A percentile compares a stretch with the other conserved stretches of the same genome.
These are phyloP conservation scores for Calephelis virginiensis DNA, from an alignment of 1,140 invertebrate genomes.

Conservation along the genomic window DNA sequence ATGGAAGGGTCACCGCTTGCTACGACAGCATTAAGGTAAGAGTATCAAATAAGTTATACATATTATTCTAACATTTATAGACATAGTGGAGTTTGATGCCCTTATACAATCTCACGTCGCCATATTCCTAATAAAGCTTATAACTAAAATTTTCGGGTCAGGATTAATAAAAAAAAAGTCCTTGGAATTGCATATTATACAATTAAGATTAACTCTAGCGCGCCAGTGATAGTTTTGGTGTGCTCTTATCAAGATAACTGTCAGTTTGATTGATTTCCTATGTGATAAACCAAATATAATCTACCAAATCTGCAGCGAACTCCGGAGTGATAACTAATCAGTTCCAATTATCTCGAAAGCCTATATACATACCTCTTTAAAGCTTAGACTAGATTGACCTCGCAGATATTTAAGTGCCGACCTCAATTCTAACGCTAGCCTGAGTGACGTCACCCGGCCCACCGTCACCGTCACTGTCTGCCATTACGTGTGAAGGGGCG, in stretches of 20 bases:
- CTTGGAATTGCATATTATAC: no score
- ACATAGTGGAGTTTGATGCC: no score
- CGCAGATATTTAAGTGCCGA: constrained; percentile 60
- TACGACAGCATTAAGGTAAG: constrained; percentile 99
- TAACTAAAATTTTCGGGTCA: no score
- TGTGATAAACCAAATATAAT: no score
- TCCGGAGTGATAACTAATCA: neutral
- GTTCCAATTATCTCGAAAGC: neutral
- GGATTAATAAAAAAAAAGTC: no score
- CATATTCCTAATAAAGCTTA: no score
- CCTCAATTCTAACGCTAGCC: constrained; percentile 69
- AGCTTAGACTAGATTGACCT: constrained; percentile 45
- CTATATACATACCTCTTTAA: constrained; percentile 24
- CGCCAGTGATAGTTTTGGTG: no score
- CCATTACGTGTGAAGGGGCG: constrained; percentile 66
- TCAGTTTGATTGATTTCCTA: no score
- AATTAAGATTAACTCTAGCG: no score
- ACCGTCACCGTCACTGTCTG: constrained; percentile 45
- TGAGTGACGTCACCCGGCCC: constrained; percentile 65
- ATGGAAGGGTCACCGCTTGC: constrained; percentile 99
- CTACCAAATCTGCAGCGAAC: no score
- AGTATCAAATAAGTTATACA: neutral
- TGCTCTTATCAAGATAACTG: no score
- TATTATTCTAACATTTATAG: neutral
- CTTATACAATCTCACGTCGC: no score